Percentiles rank a stretch among this genome's conserved stretches.
Conservation (phyloP, 2,888 invertebrate species). For the Neoscelio sp. region DNA sequence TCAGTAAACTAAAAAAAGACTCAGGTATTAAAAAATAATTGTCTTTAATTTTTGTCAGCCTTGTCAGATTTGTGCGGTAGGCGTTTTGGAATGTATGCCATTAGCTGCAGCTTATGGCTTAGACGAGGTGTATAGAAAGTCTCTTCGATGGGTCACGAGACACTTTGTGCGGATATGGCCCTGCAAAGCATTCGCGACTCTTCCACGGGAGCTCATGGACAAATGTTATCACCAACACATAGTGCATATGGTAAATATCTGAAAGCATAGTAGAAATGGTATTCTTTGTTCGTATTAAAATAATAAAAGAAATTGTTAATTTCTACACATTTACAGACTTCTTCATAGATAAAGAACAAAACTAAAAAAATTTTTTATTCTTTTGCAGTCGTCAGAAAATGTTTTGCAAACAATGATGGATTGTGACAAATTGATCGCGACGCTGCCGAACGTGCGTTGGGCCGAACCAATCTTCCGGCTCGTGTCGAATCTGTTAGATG, state of each 20-base stretch:
- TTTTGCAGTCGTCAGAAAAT: conserved; percentile 88
- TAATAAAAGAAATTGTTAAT: too few species aligned
- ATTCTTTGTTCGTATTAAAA: too few species aligned
- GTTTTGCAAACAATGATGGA: conserved; percentile 93
- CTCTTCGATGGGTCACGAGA: conserved; percentile 93
- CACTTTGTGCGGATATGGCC: conserved; percentile 96
- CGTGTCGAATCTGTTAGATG: conserved; percentile 91
- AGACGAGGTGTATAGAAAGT: conserved; percentile 94
- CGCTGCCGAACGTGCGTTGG: conserved; percentile 92
- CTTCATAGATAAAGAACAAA: too few species aligned
- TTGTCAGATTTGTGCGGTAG: conserved; percentile 93
- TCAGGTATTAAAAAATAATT: too few species aligned
- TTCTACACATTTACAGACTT: too few species aligned
- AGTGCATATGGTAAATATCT: conserved; percentile 89
- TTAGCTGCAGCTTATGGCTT: conserved; percentile 93
- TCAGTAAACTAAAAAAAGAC: too few species aligned
- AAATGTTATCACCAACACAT: conserved; percentile 93
- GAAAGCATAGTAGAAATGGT: background rate
- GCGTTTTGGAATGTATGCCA: conserved; percentile 94
- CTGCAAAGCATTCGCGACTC: conserved; percentile 93
- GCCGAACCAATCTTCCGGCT: conserved; percentile 91
- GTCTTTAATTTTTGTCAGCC: too few species aligned
- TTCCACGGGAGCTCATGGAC: conserved; percentile 92
- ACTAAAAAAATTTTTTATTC: conserved; percentile 16
- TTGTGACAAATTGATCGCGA: conserved; percentile 91